A percentile compares a stretch with the other conserved stretches of the same genome.
These are phyloP conservation scores for Hippoglossus hippoglossus DNA, from an alignment of 2,797 vertebrate genomes.

Conservation along the genomic window DNA sequence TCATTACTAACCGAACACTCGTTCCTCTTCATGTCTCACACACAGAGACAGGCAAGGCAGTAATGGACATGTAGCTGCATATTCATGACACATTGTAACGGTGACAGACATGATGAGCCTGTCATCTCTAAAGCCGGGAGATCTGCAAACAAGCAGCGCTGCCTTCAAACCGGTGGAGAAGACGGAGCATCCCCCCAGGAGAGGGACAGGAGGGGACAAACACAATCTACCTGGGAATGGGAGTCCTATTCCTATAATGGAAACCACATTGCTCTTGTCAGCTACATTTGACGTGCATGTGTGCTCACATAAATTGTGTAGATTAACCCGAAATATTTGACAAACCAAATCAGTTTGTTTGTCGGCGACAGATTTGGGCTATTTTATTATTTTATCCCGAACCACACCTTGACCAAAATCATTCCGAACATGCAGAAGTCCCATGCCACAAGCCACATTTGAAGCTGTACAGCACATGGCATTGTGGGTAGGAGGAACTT, in stretches of 20 bases:
- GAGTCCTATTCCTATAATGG: slow-evolving; percentile 17
- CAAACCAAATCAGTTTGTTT: no score
- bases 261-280: slow-evolving; percentile 22
- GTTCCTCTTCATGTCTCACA: slow-evolving; percentile 14
- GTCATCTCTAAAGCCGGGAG: slow-evolving; percentile 57
- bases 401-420: slow-evolving; percentile 8
- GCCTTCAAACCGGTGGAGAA: slow-evolving; percentile 21
- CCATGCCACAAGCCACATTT: slow-evolving; percentile 10
- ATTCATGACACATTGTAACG: slow-evolving; percentile 74
- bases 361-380: no score
- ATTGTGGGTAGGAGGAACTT: slow-evolving; percentile 12
- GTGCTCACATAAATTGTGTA: slow-evolving; percentile 18
- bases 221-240: slow-evolving; percentile 50
- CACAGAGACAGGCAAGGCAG: slow-evolving; percentile 11
- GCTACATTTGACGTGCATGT: slow-evolving; percentile 16
- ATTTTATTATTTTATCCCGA: fast-evolving
- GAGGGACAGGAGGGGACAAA: slow-evolving; percentile 43
- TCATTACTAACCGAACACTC: slow-evolving; percentile 29
- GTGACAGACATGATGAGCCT: slow-evolving; percentile 54
- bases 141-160: slow-evolving; percentile 34
- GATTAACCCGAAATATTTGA: slow-evolving; percentile 12
- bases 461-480: slow-evolving; percentile 20
- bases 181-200: slow-evolving; percentile 14
- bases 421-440: slow-evolving; percentile 1
- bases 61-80: slow-evolving; percentile 74